Evolutionary conservation across 2,797 vertebrate species (phyloP).

Genomic region (Rhinoraja longicauda): DNA sequence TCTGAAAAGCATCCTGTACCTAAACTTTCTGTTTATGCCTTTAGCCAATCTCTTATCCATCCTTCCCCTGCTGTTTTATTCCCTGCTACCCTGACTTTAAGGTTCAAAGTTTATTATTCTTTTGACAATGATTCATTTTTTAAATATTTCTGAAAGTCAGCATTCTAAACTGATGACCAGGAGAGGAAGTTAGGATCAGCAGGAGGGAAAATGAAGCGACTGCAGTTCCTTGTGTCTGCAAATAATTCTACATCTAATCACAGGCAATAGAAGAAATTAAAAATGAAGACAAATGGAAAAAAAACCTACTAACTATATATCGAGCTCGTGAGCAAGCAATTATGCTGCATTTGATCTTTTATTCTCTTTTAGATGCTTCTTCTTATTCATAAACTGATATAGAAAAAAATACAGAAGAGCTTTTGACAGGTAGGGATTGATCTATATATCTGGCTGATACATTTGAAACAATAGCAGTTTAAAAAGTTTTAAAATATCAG

Average conservation of each 20-base stretch:
- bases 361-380: too few relatives aligned
- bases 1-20: too few relatives aligned
- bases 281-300: not conserved
- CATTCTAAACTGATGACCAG: not conserved
- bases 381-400: not conserved
- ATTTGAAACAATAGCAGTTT: not conserved
- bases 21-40: too few relatives aligned
- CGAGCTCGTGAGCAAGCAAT: not conserved
- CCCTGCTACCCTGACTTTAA: too few relatives aligned
- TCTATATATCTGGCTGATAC: not conserved
- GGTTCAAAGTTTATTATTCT: too few relatives aligned
- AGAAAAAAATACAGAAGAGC: not conserved
- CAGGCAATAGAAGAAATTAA: not conserved
- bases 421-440: not conserved
- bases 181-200: not conserved
- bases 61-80: too few relatives aligned
- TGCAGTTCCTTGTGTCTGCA: not conserved
- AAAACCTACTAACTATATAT: not conserved
- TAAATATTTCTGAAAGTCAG: not conserved
- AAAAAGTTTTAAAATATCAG: not conserved
- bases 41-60: too few relatives aligned
- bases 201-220: not conserved
- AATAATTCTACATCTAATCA: not conserved
- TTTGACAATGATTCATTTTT: too few relatives aligned
- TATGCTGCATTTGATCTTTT: too few relatives aligned